phyloP scores from a whole-genome alignment of 1,140 invertebrate species.

The Drosophila willistoni region DNA sequence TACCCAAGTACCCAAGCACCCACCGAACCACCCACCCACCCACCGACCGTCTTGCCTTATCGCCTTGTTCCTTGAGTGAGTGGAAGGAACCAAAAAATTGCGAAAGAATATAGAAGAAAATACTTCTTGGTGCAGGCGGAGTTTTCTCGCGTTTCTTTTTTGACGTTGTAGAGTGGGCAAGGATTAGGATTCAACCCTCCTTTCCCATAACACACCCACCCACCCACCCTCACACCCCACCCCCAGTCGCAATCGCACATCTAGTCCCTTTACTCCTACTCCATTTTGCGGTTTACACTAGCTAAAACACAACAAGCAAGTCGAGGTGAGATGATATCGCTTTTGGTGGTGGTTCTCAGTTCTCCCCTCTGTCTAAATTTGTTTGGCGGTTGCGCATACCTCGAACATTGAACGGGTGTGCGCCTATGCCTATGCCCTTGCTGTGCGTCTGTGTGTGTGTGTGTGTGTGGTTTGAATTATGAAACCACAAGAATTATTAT shows the following conservation, averaged over 20 bases:
- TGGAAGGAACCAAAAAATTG: constrained; percentile 26
- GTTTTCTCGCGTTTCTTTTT: constrained; percentile 27
- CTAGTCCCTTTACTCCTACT: constrained; percentile 53
- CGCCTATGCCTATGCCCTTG: constrained; percentile 9
- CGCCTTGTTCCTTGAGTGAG: constrained; percentile 35
- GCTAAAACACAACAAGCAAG: constrained; percentile 24
- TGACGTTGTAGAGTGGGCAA: neutral
- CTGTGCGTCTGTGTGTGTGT: constrained; percentile 35
- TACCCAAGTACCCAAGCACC: neutral
- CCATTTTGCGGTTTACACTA: constrained; percentile 65
- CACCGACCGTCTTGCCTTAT: too few species aligned
- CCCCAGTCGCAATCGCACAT: neutral
- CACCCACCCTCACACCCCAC: neutral
- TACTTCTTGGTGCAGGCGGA: constrained; percentile 40
- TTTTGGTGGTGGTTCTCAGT: constrained; percentile 42
- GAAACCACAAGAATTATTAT: constrained; percentile 82
- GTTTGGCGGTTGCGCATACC: constrained; percentile 65
- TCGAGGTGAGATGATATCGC: constrained; percentile 21
- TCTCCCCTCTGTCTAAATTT: constrained; percentile 45
- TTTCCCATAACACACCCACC: neutral
- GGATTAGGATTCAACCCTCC: constrained; percentile 1
- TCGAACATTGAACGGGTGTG: constrained; percentile 31
- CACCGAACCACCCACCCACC: neutral
- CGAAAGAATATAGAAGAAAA: constrained; percentile 2
- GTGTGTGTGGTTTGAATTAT: constrained; percentile 72